Evolutionary conservation across 2,797 vertebrate genomes (phyloP).

Genomic region (Danio albolineatus): DNA sequence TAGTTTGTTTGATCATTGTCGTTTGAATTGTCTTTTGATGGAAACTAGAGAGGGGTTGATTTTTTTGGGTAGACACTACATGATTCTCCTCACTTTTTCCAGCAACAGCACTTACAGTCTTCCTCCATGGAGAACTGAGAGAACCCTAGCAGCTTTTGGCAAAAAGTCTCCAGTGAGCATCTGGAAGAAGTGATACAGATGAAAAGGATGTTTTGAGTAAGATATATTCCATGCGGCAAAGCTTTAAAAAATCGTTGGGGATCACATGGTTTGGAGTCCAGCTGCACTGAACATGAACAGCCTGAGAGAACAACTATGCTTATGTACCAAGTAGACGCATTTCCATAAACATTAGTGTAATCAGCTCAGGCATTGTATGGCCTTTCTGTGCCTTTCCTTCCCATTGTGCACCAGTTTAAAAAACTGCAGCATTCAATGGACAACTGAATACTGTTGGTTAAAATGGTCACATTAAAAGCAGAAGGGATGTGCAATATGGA

Average conservation of each 20-base stretch:
- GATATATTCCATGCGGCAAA: constrained; percentile 26
- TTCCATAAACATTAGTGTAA: constrained; percentile 52
- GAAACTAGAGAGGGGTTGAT: constrained; percentile 51
- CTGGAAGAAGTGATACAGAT: constrained; percentile 9
- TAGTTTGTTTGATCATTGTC: constrained; percentile 50
- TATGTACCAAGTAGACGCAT: constrained; percentile 57
- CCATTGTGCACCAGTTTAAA: constrained; percentile 43
- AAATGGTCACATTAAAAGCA: constrained; percentile 11
- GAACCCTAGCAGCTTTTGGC: constrained; percentile 15
- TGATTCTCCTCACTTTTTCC: constrained; percentile 64
- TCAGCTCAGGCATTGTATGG: constrained; percentile 51
- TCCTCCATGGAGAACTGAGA: constrained; percentile 16
- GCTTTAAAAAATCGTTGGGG: not conserved
- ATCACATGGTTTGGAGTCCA: constrained; percentile 26
- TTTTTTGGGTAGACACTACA: constrained; percentile 59
- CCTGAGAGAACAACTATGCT: constrained; percentile 48
- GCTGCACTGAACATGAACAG: constrained; percentile 17
- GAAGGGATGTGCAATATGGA: too few relatives aligned
- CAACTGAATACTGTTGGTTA: constrained; percentile 13
- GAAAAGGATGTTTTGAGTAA: constrained; percentile 40
- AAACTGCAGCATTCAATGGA: constrained; percentile 21
- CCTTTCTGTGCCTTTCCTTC: constrained; percentile 46
- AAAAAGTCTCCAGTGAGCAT: constrained; percentile 27
- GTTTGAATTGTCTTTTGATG: constrained; percentile 27
- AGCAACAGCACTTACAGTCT: constrained; percentile 30